phyloP scores from a whole-genome alignment of 2,797 vertebrate genomes.

The Anableps anableps region DNA sequence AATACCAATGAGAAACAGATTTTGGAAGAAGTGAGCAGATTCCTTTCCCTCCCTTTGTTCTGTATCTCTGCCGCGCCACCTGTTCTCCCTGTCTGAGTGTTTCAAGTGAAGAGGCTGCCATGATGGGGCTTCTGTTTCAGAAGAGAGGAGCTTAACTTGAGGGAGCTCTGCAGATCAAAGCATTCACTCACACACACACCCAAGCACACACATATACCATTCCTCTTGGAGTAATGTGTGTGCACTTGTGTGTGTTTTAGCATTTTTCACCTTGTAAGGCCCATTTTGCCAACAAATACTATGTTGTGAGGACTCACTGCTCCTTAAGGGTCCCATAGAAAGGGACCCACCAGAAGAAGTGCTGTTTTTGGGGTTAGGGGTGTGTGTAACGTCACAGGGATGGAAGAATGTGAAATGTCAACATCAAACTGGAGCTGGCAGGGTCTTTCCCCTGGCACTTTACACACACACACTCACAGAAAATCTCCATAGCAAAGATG shows the following conservation, averaged over 20 bases:
- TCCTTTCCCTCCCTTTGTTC: not conserved
- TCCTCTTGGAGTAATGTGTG: not conserved
- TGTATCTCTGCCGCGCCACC: not conserved
- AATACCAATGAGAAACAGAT: not conserved
- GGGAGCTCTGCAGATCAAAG: slow-evolving; percentile 63
- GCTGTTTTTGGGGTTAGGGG: not conserved
- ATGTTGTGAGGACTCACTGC: not conserved
- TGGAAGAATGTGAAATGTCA: not conserved
- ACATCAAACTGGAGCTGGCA: slow-evolving; percentile 18
- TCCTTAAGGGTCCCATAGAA: not conserved
- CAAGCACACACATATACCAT: not conserved
- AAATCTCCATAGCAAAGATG: not conserved
- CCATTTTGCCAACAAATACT: not conserved
- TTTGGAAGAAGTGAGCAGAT: not conserved
- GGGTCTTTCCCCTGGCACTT: slow-evolving; percentile 36
- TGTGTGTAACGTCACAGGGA: slow-evolving; percentile 40
- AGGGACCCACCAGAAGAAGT: not conserved
- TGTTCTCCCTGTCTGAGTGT: slow-evolving; percentile 9
- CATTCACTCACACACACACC: slow-evolving; percentile 32
- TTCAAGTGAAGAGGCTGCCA: slow-evolving; percentile 41
- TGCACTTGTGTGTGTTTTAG: slow-evolving; percentile 3
- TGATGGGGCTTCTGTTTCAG: slow-evolving; percentile 50
- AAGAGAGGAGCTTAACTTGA: slow-evolving; percentile 58
- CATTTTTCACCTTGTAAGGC: not conserved
- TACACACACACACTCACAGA: slow-evolving; percentile 20